Evolutionary conservation across 2,888 invertebrate species (phyloP).

Genomic region (Zhuqinia jingwanae): DNA sequence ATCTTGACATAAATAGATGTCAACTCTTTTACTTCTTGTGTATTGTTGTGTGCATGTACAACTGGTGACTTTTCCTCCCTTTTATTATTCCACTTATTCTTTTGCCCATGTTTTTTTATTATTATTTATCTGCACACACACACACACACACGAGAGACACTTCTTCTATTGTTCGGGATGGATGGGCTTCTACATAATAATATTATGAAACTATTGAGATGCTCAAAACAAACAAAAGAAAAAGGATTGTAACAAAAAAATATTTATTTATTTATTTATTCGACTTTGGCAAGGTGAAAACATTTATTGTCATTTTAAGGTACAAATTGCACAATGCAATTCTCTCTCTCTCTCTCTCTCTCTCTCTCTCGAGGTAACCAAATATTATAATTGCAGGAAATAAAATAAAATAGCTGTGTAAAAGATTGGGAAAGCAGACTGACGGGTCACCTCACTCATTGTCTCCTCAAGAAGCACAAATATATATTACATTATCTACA

Average conservation of each 20-base stretch:
- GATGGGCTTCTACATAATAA: not conserved
- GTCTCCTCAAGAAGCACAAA: constrained; percentile 9
- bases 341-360: no score
- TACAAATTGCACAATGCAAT: constrained; percentile 16
- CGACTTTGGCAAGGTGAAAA: constrained; percentile 52
- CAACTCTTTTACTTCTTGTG: constrained; percentile 45
- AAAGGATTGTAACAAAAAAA: constrained; percentile 11
- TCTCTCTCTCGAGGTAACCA: constrained; percentile 7
- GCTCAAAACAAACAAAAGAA: constrained; percentile 24
- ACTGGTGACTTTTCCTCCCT: constrained; percentile 31
- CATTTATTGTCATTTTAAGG: constrained; percentile 56
- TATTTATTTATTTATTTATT: no score
- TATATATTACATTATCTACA: no score
- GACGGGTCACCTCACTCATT: constrained; percentile 29
- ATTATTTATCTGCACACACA: constrained; percentile 36
- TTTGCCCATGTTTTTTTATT: not conserved
- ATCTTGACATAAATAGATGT: constrained; percentile 67
- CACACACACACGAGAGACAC: no score
- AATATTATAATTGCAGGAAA: constrained; percentile 25
- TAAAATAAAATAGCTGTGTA: not conserved
- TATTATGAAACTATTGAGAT: constrained; percentile 24
- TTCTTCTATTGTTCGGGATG: not conserved
- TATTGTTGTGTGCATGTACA: no score
- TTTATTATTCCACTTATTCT: constrained; percentile 15
- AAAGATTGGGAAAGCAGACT: not conserved